Evolutionary conservation across 2,113 vertebrate species (phyloP).

Genomic region (Sceloporus tristichus): DNA sequence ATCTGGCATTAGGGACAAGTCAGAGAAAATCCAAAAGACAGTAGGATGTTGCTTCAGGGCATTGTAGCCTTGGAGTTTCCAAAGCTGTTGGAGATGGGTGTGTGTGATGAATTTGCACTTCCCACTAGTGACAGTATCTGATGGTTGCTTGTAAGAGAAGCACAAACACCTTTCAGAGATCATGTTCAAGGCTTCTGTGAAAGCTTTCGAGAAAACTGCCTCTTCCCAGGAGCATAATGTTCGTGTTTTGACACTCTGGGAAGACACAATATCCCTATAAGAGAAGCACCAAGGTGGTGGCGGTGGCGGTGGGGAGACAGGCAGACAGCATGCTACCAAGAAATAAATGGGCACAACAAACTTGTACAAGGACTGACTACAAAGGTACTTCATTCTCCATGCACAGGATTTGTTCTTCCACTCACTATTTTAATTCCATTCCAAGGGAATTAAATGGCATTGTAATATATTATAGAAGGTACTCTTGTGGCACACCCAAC

Average conservation of each 20-base stretch:
- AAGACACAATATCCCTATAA: neutral
- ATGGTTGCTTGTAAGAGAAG: neutral
- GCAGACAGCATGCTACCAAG: neutral
- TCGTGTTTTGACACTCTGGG: neutral
- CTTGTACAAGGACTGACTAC: neutral
- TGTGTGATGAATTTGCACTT: neutral
- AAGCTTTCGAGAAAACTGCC: too few relatives aligned
- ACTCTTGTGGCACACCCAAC: neutral
- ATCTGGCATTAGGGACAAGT: neutral
- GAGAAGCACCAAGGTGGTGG: neutral
- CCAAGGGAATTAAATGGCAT: conserved; percentile 19
- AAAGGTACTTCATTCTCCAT: neutral
- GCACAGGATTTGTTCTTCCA: neutral
- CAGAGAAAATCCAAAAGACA: neutral
- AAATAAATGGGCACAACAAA: neutral
- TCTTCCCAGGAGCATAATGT: too few relatives aligned
- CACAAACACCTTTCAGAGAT: neutral
- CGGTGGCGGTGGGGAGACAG: neutral
- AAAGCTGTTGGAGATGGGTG: too few relatives aligned
- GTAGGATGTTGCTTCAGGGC: neutral
- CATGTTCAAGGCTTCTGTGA: neutral
- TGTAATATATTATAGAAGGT: neutral
- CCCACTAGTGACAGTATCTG: neutral
- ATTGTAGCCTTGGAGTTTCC: neutral
- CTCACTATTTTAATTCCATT: too few relatives aligned